These are phyloP conservation scores for Furcifer pardalis DNA, from an alignment of 2,797 vertebrate genomes.

Conservation along the genomic window DNA sequence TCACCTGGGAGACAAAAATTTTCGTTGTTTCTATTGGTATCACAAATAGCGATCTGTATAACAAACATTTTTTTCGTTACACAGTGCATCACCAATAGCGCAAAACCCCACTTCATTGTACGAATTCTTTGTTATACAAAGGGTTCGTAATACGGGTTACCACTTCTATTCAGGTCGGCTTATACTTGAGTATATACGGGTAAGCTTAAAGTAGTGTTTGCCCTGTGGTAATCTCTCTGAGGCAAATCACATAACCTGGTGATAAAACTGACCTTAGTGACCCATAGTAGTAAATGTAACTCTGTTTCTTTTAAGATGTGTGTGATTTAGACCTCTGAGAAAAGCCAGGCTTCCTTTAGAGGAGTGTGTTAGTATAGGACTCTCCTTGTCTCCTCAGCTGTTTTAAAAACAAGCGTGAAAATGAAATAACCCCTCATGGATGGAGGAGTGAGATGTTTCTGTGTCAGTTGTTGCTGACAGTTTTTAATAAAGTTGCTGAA, in stretches of 20 bases:
- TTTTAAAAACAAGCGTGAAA: neutral
- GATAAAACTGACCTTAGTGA: neutral
- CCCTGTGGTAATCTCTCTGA: neutral
- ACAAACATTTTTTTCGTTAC: no score
- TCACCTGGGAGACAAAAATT: no score
- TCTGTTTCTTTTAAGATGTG: neutral
- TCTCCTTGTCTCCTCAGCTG: conserved; percentile 25
- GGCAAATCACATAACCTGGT: neutral
- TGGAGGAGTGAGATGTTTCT: neutral
- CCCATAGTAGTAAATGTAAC: neutral
- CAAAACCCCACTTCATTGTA: no score
- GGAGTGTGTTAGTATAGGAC: neutral
- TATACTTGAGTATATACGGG: no score
- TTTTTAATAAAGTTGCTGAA: conserved; percentile 38
- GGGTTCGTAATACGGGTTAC: no score
- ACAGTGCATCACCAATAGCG: no score
- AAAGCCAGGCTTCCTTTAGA: no score
- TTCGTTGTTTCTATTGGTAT: no score
- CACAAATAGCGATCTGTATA: no score
- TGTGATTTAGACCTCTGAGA: neutral
- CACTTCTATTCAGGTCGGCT: no score
- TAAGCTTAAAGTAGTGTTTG: no score
- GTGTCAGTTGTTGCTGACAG: neutral
- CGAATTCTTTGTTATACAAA: no score
- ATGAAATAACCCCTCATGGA: conserved; percentile 25